Evolutionary conservation across 1,140 invertebrate genomes (phyloP).

Genomic region (Drosophila trapezifrons): DNA sequence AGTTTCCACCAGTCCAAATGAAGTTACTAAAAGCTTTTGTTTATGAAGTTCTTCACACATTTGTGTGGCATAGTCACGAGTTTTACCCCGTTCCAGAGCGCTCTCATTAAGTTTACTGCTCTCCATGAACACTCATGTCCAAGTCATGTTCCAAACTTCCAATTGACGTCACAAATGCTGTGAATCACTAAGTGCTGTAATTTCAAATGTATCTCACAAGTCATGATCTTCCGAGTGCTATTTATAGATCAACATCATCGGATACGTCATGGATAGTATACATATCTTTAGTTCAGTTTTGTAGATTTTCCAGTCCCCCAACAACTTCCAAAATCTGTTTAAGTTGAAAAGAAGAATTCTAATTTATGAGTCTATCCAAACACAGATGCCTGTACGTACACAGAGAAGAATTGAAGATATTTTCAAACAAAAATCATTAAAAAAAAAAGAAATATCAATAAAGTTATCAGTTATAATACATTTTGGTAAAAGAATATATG

Average conservation of each 20-base stretch:
- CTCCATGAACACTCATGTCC: neutral
- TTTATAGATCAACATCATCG: slow-evolving; percentile 31
- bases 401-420: neutral
- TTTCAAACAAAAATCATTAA: neutral
- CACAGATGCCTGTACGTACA: slow-evolving; percentile 22
- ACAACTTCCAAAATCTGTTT: slow-evolving; percentile 4
- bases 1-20: slow-evolving; percentile 34
- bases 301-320: slow-evolving; percentile 11
- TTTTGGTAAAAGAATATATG: no score
- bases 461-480: no score
- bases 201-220: slow-evolving; percentile 26
- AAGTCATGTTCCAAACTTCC: slow-evolving; percentile 19
- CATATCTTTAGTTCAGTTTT: neutral
- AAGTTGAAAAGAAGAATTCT: neutral
- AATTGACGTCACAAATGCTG: slow-evolving; percentile 37
- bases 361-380: slow-evolving; percentile 25
- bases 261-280: slow-evolving; percentile 22
- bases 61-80: slow-evolving; percentile 45
- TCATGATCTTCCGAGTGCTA: slow-evolving; percentile 12
- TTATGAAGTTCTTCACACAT: slow-evolving; percentile 58
- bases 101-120: slow-evolving; percentile 1
- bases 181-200: slow-evolving; percentile 33
- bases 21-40: slow-evolving; percentile 48
- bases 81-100: slow-evolving; percentile 1
- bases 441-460: neutral